Percentiles rank a stretch among this genome's conserved stretches.
Conservation (phyloP, 2,797 vertebrate species). For the Ciconia nigra region DNA sequence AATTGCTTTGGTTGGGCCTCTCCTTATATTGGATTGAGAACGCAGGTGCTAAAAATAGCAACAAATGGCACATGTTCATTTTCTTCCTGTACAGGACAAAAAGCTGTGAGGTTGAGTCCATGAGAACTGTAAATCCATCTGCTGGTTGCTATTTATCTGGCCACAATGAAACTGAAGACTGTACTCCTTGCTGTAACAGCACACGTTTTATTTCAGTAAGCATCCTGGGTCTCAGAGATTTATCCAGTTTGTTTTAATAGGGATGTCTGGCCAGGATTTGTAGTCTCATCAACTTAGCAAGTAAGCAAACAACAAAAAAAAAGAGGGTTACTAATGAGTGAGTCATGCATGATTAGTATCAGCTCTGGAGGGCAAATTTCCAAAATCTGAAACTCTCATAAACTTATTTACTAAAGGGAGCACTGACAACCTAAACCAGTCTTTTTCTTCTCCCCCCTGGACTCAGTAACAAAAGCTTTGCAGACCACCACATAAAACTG, state of each 20-base stretch:
- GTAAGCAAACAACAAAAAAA: not conserved
- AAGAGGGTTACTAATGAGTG: not conserved
- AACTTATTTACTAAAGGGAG: not conserved
- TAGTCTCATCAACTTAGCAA: not conserved
- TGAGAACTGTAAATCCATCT: not conserved
- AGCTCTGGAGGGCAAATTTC: not conserved
- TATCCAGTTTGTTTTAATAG: not conserved
- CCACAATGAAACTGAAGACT: not conserved
- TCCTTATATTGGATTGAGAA: not conserved
- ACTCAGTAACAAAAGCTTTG: not conserved
- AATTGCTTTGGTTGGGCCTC: conserved; percentile 21
- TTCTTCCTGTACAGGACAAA: not conserved
- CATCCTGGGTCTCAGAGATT: not conserved
- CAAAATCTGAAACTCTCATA: not conserved
- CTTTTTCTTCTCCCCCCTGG: not conserved
- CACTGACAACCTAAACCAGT: not conserved
- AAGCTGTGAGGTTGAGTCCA: not conserved
- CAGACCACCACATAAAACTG: fast-evolving
- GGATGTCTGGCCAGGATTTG: not conserved
- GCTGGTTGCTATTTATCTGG: not conserved
- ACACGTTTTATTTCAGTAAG: not conserved
- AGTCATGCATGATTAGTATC: not conserved
- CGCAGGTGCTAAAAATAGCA: not conserved
- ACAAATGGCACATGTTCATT: not conserved
- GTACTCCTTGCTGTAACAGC: not conserved